These are phyloP conservation scores for Zaprionus vittiger DNA, from an alignment of 1,140 invertebrate genomes.

Conservation along the genomic window DNA sequence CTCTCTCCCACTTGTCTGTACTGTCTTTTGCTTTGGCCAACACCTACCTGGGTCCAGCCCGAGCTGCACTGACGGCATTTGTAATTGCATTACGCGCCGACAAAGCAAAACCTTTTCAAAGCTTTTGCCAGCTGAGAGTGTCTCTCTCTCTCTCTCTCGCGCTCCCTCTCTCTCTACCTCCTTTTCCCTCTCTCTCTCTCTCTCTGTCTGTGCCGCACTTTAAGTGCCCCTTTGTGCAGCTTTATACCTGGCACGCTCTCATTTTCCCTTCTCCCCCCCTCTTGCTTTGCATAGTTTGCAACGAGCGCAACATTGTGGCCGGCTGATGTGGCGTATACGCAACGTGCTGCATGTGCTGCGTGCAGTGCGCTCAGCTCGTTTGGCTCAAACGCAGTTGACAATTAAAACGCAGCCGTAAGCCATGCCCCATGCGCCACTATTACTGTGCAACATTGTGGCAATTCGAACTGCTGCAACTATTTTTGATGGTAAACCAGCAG, in stretches of 20 bases:
- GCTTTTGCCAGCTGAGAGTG: constrained; percentile 23
- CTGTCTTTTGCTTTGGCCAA: constrained; percentile 43
- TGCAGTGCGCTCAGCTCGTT: constrained; percentile 40
- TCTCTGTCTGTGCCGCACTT: constrained; percentile 54
- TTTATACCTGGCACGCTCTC: constrained; percentile 26
- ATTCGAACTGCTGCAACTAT: constrained; percentile 47
- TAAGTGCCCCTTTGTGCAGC: constrained; percentile 76
- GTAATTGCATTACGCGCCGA: constrained; percentile 75
- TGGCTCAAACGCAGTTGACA: constrained; percentile 62
- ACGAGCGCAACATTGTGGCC: constrained; percentile 58
- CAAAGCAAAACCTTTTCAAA: constrained; percentile 71
- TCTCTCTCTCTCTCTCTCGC: constrained; percentile 25
- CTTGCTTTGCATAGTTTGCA: constrained; percentile 39
- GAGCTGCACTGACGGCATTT: constrained; percentile 53
- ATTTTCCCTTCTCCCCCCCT: neutral
- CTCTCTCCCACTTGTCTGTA: constrained; percentile 10
- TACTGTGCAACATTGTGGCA: constrained; percentile 67
- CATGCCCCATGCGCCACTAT: constrained; percentile 15
- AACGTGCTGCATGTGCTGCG: constrained; percentile 25
- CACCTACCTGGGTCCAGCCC: constrained; percentile 52
- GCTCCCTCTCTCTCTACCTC: constrained; percentile 20
- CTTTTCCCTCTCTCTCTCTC: constrained; percentile 29
- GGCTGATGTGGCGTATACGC: constrained; percentile 57
- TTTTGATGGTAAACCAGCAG: constrained; percentile 15
- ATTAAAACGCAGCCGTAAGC: constrained; percentile 72